Evolutionary conservation across 1,140 invertebrate species (phyloP), one percentile per base, ranked within the genome.

Genomic region (Eubasilissa regina): DNA sequence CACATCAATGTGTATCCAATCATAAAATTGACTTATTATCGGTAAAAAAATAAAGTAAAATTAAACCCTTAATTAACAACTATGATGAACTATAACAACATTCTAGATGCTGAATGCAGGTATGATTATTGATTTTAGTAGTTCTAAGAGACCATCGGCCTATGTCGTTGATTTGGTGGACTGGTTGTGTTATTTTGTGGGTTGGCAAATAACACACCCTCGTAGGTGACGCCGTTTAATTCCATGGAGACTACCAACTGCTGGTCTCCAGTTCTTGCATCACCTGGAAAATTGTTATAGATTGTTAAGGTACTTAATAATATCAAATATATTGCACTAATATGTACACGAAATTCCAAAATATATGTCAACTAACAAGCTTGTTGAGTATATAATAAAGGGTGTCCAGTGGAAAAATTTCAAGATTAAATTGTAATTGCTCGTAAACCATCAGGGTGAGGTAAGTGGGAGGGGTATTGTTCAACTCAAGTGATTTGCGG

Each of bases 191-290:
- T 86, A 80, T 89, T 89, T 60, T 90, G 86, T 74, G 86, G 56
- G 48, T 88, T 88, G 55, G 96, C 95, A 87, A 96, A 96, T 0
- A 97, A 89, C 12, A 97, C 93, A 11, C 96, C 96, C 88, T 97
- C 94, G 85, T 97, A 98, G 84, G 93, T 94, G 13, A 95, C 93
- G 47, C 98, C 98, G 86, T 99, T 99, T 53, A 99, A 92, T 87
- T 99, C 97, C 93, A 99, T 97, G 83, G 95, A 97, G 4, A 99
- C 97, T 44, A 97, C 94, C 55, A 99, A 88, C 15, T 97, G 97
- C 85, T 94, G 95, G 84, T 97, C 96, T 3, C 93, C 93, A 79
- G 94, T 94, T 78, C 87, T 89, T 21, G 92, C 90, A 81, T 94
- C 94, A 77, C 92, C 93, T 94, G 85, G 0, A 87, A 86, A 82